Evolutionary conservation across 2,113 vertebrate genomes (phyloP).

Genomic region (Megaceryle torquata): DNA sequence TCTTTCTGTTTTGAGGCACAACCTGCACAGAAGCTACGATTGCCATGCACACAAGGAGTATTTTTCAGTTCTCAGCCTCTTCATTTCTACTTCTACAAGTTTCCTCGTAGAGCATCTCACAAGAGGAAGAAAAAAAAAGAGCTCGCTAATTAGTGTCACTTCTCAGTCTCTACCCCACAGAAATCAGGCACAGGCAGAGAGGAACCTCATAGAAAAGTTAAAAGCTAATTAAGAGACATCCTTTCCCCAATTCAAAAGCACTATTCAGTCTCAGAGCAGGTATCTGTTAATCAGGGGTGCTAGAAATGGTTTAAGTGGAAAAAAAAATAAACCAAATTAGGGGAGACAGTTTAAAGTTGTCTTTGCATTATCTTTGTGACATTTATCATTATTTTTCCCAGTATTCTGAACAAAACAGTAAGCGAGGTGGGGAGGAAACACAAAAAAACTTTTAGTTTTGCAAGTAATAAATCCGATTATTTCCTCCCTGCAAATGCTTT

Average conservation of each 20-base stretch:
- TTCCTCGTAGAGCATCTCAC: not conserved
- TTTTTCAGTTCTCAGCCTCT: not conserved
- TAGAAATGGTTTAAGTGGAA: too few relatives aligned
- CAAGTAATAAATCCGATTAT: fast-evolving
- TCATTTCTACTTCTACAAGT: not conserved
- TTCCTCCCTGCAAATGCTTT: not conserved
- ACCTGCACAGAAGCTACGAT: fast-evolving
- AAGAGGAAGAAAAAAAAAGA: not conserved
- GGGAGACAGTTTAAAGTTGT: not conserved
- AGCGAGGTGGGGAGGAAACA: fast-evolving
- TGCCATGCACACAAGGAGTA: fast-evolving
- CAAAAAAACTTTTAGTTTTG: not conserved
- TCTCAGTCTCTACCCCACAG: not conserved
- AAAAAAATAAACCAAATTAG: fast-evolving
- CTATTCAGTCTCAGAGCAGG: not conserved
- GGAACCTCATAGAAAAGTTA: not conserved
- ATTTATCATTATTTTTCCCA: not conserved
- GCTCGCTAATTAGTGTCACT: fast-evolving
- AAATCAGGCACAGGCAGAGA: not conserved
- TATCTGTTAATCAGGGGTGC: not conserved
- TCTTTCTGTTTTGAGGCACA: not conserved
- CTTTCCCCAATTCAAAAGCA: not conserved
- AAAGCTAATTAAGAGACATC: not conserved
- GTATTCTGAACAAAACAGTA: not conserved
- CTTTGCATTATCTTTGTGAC: not conserved